Evolutionary conservation across 2,888 invertebrate genomes (phyloP), one percentile per base, ranked within the genome.

Genomic region (Eutolmus rufibarbis): DNA sequence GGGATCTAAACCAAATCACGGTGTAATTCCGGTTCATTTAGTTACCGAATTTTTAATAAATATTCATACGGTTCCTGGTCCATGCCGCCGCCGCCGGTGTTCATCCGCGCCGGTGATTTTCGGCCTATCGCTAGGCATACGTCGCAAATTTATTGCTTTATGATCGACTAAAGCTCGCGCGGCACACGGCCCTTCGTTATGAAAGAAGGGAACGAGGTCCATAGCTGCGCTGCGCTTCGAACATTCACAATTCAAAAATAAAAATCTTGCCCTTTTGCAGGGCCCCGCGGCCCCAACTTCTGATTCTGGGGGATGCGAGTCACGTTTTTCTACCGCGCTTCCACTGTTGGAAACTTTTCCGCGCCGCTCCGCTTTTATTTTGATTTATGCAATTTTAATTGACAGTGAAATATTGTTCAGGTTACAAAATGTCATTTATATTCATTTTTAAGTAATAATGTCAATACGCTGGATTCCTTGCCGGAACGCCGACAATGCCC

Each of bases 361-460:
- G 57, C 84, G n/a, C 28, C 66, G 74, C 84, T 40, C 34, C 34
- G 84, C 37, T 84, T 84, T 84, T 84, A 84, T 85, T 89, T 87
- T 89, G 89, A 89, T 89, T 88, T 89, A 89, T 89, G 87, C 85
- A 81, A 66, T 89, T 87, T 89, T 89, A 89, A 89, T 89, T 89
- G 89, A 89, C 89, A 89, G 85, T 89, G 89, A 89, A 89, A 89
- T 88, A 89, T 89, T 89, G 89, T 88, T 87, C 87, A 87, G 87
- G 84, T 86, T 87, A 87, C 78, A 88, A 88, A 86, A 89, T 89
- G 88, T 89, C 89, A 88, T 89, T 88, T 89, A 87, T 88, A 88
- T 88, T 88, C 88, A 89, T 88, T 89, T 87, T 88, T 82, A 88
- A 88, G 87, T 89, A 87, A 89, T 89, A 89, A 89, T 86, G 74